A percentile compares a stretch with the other conserved stretches of the same genome.
Conservation (phyloP, 1,140 invertebrate species). For the Drosophila tsacasi region DNA sequence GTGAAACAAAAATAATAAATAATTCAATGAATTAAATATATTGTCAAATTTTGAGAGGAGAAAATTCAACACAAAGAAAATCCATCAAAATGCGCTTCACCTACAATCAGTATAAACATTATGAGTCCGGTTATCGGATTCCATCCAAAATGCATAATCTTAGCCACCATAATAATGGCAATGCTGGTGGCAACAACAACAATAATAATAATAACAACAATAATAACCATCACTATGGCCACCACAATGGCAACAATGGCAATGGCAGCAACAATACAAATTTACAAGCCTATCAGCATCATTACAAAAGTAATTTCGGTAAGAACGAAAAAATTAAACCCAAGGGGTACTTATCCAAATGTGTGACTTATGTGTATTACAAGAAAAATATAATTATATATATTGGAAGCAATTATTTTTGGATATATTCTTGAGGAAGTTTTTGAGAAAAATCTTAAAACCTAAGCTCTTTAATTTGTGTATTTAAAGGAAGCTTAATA, state of each 20-base stretch:
- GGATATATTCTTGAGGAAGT: background rate
- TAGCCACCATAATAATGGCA: slow-evolving; percentile 55
- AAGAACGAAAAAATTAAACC: slow-evolving; percentile 35
- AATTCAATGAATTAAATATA: slow-evolving; percentile 26
- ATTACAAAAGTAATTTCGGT: slow-evolving; percentile 83
- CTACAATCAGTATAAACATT: slow-evolving; percentile 84
- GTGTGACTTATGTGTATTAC: background rate
- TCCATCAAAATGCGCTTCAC: slow-evolving; percentile 80
- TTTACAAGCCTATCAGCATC: slow-evolving; percentile 73
- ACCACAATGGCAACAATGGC: slow-evolving; percentile 46
- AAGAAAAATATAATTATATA: background rate
- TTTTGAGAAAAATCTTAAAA: background rate
- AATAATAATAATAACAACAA: slow-evolving; percentile 41
- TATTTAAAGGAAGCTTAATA: no score
- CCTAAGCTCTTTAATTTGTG: background rate
- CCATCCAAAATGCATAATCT: slow-evolving; percentile 82
- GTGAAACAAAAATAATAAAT: slow-evolving; percentile 11
- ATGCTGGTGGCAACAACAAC: slow-evolving; percentile 34
- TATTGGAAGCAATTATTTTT: background rate
- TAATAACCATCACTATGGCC: slow-evolving; percentile 30
- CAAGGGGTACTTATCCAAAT: background rate
- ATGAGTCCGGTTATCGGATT: slow-evolving; percentile 83
- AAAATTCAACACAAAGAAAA: background rate
- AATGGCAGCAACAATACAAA: slow-evolving; percentile 48
- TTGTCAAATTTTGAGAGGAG: slow-evolving; percentile 6